A percentile compares a stretch with the other conserved stretches of the same genome.
Conservation (phyloP, 2,113 vertebrate genomes). For the Oreochromis spilurus region DNA sequence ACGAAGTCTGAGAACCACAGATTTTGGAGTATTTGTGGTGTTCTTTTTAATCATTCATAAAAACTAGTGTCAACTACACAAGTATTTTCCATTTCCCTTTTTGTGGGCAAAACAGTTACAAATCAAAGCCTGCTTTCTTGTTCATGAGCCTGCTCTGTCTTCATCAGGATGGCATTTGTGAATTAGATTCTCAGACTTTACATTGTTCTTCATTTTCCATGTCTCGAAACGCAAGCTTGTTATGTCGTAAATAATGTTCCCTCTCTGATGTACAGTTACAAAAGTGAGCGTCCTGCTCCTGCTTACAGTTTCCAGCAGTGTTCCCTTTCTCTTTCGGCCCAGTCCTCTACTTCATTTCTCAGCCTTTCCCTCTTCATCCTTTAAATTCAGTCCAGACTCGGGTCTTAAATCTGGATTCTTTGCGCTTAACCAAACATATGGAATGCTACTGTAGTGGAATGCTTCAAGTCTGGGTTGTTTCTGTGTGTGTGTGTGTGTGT, state of each 20-base stretch:
- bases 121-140: not conserved
- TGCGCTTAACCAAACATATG: slow-evolving; percentile 68
- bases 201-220: not conserved
- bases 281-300: not conserved
- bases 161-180: not conserved
- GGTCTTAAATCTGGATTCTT: slow-evolving; percentile 65
- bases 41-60: not conserved
- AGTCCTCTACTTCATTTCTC: not conserved
- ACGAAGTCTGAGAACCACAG: not conserved
- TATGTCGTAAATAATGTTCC: not conserved
- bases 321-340: not conserved
- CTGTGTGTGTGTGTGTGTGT: not conserved
- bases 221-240: not conserved
- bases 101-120: not conserved
- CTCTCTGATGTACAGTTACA: not conserved
- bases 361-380: slow-evolving; percentile 25
- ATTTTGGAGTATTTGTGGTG: not conserved
- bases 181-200: not conserved
- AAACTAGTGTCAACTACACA: not conserved
- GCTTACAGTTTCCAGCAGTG: slow-evolving; percentile 25
- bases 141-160: not conserved
- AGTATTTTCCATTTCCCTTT: not conserved
- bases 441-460: slow-evolving; percentile 72
- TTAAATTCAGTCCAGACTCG: slow-evolving; percentile 65
- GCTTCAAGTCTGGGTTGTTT: slow-evolving; percentile 24